A percentile compares a stretch with the other conserved stretches of the same genome.
Conservation (phyloP, 2,888 invertebrate species). For the Erebia aethiops region DNA sequence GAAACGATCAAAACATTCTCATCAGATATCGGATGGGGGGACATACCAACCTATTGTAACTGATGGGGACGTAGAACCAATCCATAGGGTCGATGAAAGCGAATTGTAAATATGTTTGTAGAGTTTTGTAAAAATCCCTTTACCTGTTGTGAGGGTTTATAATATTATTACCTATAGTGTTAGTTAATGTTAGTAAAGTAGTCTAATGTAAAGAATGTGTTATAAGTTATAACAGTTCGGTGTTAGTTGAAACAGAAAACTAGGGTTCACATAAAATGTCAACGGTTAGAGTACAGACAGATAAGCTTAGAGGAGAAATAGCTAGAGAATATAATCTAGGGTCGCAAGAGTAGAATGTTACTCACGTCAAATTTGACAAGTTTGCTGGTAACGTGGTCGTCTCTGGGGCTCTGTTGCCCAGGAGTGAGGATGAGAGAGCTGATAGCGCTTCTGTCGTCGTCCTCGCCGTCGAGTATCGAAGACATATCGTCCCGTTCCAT, state of each 20-base stretch:
- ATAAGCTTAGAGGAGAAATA: constrained; percentile 47
- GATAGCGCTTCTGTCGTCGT: constrained; percentile 87
- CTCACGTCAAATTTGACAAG: constrained; percentile 84
- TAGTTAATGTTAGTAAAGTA: constrained; percentile 65
- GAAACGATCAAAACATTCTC: constrained; percentile 79
- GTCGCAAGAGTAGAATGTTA: constrained; percentile 38
- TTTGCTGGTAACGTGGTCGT: constrained; percentile 73
- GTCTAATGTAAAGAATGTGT: constrained; percentile 61
- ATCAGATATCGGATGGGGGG: constrained; percentile 58
- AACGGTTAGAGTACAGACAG: constrained; percentile 44
- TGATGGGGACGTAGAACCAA: constrained; percentile 14
- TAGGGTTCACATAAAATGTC: constrained; percentile 38
- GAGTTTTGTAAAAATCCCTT: not conserved
- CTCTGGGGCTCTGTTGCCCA: constrained; percentile 70
- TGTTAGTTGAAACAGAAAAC: constrained; percentile 37
- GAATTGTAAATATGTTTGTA: not conserved
- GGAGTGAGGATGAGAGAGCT: constrained; percentile 76
- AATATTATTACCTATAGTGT: constrained; percentile 46
- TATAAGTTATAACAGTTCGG: constrained; percentile 67
- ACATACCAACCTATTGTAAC: constrained; percentile 31
- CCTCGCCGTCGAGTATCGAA: constrained; percentile 88
- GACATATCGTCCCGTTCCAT: constrained; percentile 85
- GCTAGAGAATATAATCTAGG: constrained; percentile 40
- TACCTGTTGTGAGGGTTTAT: constrained; percentile 34
- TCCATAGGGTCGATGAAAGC: not conserved